Evolutionary conservation across 2,888 invertebrate species (phyloP).

Genomic region (Amphipoea oculea): DNA sequence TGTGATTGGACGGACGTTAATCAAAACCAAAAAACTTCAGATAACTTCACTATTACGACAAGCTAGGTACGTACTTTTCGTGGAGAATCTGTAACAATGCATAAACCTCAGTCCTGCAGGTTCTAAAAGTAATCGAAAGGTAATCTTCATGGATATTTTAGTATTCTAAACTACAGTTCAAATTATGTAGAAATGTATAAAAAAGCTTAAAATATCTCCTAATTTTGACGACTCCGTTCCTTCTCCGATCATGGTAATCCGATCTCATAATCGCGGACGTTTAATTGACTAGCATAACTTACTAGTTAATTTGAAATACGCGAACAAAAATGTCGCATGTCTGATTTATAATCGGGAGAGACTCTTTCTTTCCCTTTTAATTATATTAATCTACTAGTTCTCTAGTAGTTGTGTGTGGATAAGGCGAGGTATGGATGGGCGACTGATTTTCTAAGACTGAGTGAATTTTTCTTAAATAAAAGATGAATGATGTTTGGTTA

Average conservation of each 20-base stretch:
- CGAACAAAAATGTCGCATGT: conserved; percentile 62
- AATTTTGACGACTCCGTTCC: conserved; percentile 56
- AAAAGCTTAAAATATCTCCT: neutral
- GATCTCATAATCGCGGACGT: conserved; percentile 70
- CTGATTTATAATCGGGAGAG: conserved; percentile 71
- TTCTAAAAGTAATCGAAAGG: no score
- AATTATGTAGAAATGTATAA: neutral
- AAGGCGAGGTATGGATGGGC: neutral
- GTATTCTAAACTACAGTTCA: neutral
- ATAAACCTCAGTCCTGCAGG: neutral
- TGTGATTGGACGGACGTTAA: no score
- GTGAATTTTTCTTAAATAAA: neutral
- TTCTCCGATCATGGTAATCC: conserved; percentile 45
- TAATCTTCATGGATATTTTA: neutral
- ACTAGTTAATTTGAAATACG: conserved; percentile 77
- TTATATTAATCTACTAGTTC: conserved; percentile 64
- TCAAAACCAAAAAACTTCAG: no score
- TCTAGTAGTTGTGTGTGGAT: conserved; percentile 38
- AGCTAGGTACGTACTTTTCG: neutral
- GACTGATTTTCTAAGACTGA: neutral
- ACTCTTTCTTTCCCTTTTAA: conserved; percentile 67
- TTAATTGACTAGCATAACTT: conserved; percentile 79
- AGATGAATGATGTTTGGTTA: neutral
- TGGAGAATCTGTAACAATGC: neutral
- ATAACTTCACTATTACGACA: neutral